Conservation (phyloP, 2,888 invertebrate genomes). For the Agonopterix arenella region DNA sequence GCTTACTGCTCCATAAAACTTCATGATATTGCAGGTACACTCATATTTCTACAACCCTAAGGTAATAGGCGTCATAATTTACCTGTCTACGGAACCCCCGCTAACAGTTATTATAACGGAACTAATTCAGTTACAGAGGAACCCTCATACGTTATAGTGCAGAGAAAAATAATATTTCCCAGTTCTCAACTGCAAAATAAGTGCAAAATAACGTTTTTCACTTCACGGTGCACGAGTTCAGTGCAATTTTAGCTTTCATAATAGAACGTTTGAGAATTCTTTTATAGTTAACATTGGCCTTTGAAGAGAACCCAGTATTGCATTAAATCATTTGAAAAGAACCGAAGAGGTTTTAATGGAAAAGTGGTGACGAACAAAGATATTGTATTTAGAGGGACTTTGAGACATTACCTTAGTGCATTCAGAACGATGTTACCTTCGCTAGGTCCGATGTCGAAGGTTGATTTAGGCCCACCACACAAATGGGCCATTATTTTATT, state of each 20-base stretch:
- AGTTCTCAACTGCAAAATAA: constrained; percentile 14
- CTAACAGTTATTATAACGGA: too few species aligned
- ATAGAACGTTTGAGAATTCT: constrained; percentile 31
- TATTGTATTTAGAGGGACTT: too few species aligned
- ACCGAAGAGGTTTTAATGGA: constrained; percentile 1
- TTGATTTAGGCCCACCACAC: too few species aligned
- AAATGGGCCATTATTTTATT: too few species aligned
- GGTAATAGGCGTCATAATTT: too few species aligned
- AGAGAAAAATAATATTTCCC: constrained; percentile 10
- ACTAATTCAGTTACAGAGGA: too few species aligned
- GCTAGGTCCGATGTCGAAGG: constrained; percentile 11
- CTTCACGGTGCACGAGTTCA: constrained; percentile 44
- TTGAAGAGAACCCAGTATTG: constrained; percentile 13
- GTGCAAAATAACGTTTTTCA: constrained; percentile 34
- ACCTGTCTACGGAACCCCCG: too few species aligned
- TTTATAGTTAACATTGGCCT: constrained; percentile 22
- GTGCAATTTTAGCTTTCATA: constrained; percentile 50
- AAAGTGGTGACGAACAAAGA: constrained; percentile 1
- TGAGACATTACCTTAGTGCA: too few species aligned
- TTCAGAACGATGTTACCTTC: too few species aligned
- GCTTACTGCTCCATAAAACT: too few species aligned
- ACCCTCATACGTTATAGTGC: background rate
- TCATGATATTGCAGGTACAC: too few species aligned
- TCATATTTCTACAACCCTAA: too few species aligned
- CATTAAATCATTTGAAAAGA: constrained; percentile 12